Conservation (phyloP, 1,140 invertebrate species). For the Drosophila watanabei region DNA sequence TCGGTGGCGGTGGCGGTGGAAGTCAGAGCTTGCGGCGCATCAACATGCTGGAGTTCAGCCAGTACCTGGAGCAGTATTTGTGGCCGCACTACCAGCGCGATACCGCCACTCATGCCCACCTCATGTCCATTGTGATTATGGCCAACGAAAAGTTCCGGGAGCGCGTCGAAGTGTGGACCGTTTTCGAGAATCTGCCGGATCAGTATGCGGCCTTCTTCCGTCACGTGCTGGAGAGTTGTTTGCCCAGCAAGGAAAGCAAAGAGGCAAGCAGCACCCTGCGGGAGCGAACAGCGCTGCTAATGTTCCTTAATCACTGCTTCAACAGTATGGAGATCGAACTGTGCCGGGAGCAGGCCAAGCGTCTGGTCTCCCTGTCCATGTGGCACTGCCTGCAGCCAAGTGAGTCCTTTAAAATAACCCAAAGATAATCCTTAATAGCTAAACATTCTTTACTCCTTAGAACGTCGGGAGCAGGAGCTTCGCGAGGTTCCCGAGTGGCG, state of each 20-base stretch:
- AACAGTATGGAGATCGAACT: constrained; percentile 98
- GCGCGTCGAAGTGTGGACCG: constrained; percentile 97
- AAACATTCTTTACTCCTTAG: constrained; percentile 61
- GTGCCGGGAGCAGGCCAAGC: constrained; percentile 96
- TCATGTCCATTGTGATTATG: constrained; percentile 98
- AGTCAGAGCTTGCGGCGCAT: constrained; percentile 93
- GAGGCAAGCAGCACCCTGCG: constrained; percentile 86
- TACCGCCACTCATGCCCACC: constrained; percentile 91
- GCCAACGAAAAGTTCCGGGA: constrained; percentile 99
- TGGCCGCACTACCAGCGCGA: constrained; percentile 96
- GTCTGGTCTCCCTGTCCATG: constrained; percentile 96
- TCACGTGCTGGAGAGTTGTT: constrained; percentile 90
- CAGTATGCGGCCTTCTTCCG: constrained; percentile 96
- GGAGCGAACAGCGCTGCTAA: constrained; percentile 94
- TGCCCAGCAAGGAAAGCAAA: constrained; percentile 44
- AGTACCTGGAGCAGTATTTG: constrained; percentile 98
- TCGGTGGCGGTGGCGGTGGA: constrained; percentile 88
- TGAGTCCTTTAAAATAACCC: constrained; percentile 73
- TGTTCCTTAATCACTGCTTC: constrained; percentile 98
- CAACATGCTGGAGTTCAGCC: constrained; percentile 98
- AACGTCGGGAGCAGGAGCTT: constrained; percentile 94
- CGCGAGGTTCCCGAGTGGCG: constrained; percentile 94
- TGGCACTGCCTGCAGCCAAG: constrained; percentile 96
- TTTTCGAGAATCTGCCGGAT: constrained; percentile 93
- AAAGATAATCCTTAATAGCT: too few species aligned